phyloP scores from a whole-genome alignment of 2,888 invertebrate species.

The Amblyteles armatorius region DNA sequence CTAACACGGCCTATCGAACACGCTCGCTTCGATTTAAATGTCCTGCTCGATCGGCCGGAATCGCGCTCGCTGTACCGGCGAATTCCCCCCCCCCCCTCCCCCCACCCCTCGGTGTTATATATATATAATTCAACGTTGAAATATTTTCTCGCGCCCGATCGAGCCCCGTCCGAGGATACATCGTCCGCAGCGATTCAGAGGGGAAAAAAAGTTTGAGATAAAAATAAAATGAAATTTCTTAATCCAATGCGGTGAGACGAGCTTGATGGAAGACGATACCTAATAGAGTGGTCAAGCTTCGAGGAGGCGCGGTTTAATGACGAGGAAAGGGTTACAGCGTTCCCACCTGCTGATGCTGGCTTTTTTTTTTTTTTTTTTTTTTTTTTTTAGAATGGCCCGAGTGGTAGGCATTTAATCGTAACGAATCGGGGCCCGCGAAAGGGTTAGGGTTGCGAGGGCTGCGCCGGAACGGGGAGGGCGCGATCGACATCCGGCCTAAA shows the following conservation, averaged over 20 bases:
- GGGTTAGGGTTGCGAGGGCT: slow-evolving; percentile 19
- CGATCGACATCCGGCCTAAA: slow-evolving; percentile 78
- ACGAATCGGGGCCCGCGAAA: slow-evolving; percentile 65
- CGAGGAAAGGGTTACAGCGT: slow-evolving; percentile 33
- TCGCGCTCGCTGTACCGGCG: slow-evolving; percentile 58
- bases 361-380: neutral
- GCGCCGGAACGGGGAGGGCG: slow-evolving; percentile 71
- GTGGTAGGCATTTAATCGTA: slow-evolving; percentile 70
- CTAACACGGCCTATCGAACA: slow-evolving; percentile 76
- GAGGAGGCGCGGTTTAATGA: slow-evolving; percentile 44
- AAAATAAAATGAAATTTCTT: slow-evolving; percentile 26
- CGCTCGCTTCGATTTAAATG: slow-evolving; percentile 81
- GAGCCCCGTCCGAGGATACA: slow-evolving; percentile 20
- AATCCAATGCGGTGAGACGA: slow-evolving; percentile 49
- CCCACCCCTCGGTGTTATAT: too few species aligned
- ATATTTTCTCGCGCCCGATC: slow-evolving; percentile 34
- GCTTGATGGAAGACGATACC: slow-evolving; percentile 38
- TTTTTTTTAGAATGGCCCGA: neutral
- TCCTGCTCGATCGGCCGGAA: slow-evolving; percentile 80
- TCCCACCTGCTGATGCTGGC: slow-evolving; percentile 10
- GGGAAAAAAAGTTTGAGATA: neutral
- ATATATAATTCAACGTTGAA: slow-evolving; percentile 15
- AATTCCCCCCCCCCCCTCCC: neutral
- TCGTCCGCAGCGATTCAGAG: slow-evolving; percentile 8
- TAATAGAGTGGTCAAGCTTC: slow-evolving; percentile 68